Base-by-base conservation (phyloP, 2,797 vertebrate species). In the Scolopax bukidnonensis region DNA sequence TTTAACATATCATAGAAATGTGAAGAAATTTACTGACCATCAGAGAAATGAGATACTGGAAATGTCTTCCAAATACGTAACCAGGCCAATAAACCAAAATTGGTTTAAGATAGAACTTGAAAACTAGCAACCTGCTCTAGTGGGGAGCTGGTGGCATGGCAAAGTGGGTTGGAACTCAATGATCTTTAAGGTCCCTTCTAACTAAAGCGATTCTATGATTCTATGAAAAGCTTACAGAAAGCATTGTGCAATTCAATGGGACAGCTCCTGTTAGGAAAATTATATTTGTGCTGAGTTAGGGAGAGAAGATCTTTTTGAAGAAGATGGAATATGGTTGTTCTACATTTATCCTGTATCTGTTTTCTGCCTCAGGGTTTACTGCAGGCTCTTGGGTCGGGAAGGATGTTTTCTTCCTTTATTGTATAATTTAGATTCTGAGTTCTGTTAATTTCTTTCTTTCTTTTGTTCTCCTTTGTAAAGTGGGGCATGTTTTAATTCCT, bases 291-390 rank as follows among this genome's bases (percentile, higher is more conserved):
- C 28, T 3, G 4, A 83, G 68, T 14, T 84, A 45, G 53, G 71
- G 80, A 75, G 50, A 30, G 84, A 92, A 51, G 4, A 3, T 13
- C 20, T 57, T 75, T 91, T 68, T 86, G 64, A 87, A 87, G 61
- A 79, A 87, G 68, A 20, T 61, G n/a, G 36, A 85, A 53, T 83
- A 41, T 74, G 57, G 53, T 80, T 75, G 73, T 86, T 94, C 73
- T 88, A 28, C 79, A 18, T 65, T 85, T 81, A 61, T 3, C 50
- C 79, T 80, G 28, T 83, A 71, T 84, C 54, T 81, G 32, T 93
- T 91, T 45, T 71, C 53, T 93, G 94, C 94, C 87, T 96, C 48
- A 47, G 79, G 85, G 87, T 80, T 95, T 90, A 78, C 93, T 78
- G 69, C 76, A 83, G 82, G 82, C 82, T 59, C 33, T 89, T 11